These are phyloP conservation scores for Chaenocephalus aceratus DNA, from an alignment of 2,113 vertebrate species.

Conservation along the genomic window DNA sequence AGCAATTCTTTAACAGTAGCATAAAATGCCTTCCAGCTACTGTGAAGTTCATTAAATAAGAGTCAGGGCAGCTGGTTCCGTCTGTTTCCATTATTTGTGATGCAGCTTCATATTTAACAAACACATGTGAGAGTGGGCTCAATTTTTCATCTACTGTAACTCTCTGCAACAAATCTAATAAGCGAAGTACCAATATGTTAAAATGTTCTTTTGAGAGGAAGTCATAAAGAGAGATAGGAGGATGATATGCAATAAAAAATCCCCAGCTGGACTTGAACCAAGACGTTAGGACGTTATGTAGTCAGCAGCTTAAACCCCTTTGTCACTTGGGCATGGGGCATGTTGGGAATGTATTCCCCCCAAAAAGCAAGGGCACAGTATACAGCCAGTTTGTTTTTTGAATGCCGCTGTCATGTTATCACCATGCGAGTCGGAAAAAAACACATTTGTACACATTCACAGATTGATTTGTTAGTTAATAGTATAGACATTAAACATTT, in stretches of 20 bases:
- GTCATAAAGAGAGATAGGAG: not conserved
- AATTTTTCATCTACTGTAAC: not conserved
- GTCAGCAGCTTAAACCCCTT: not conserved
- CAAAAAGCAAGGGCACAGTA: not conserved
- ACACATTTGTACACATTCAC: not conserved
- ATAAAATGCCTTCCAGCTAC: not conserved
- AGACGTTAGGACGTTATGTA: not conserved
- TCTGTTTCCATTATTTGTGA: not conserved
- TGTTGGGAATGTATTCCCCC: not conserved
- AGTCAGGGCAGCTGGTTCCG: not conserved
- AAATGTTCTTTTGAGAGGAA: not conserved
- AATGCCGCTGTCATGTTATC: not conserved
- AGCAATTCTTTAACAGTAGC: too few species aligned
- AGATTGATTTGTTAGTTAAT: not conserved
- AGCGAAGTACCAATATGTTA: not conserved
- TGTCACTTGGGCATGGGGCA: not conserved
- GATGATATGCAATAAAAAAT: not conserved
- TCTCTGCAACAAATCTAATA: not conserved
- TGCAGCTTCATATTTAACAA: not conserved
- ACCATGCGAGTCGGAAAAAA: not conserved
- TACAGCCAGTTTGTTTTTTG: not conserved
- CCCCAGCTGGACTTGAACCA: not conserved
- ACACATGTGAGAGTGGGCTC: not conserved
- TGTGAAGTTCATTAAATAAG: not conserved
- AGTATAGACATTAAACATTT: not conserved